These are phyloP conservation scores for Sminthurinus aureus DNA, from an alignment of 2,888 invertebrate genomes.

Conservation along the genomic window DNA sequence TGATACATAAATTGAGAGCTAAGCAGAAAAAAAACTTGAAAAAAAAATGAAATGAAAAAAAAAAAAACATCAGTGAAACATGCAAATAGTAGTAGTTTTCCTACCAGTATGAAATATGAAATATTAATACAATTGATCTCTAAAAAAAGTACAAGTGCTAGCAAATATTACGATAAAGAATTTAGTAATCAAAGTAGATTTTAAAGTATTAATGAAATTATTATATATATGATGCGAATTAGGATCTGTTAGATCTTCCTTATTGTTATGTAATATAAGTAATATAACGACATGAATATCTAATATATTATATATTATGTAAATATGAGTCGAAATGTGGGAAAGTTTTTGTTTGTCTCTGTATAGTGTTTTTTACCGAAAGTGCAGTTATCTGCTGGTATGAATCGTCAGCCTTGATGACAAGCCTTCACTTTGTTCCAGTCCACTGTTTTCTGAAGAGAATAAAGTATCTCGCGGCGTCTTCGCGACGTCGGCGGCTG, in stretches of 20 bases:
- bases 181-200: background rate
- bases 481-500: constrained; percentile 37
- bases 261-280: no score
- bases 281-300: no score
- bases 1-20: background rate
- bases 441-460: constrained; percentile 24
- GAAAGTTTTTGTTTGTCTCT: constrained; percentile 14
- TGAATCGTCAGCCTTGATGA: background rate
- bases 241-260: no score
- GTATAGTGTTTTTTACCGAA: background rate
- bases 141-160: no score
- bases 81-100: no score
- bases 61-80: background rate
- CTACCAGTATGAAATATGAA: no score
- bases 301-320: background rate
- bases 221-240: background rate
- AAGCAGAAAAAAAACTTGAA: background rate
- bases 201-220: background rate
- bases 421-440: constrained; percentile 30
- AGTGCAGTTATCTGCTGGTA: background rate
- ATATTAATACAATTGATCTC: no score
- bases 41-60: background rate
- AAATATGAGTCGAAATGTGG: constrained; percentile 3
- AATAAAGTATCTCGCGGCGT: constrained; percentile 31
- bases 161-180: background rate